Percentiles rank a stretch among this genome's conserved stretches.
Evolutionary conservation across 2,888 invertebrate genomes (phyloP).

Genomic region (Lithophane semibrunnea): DNA sequence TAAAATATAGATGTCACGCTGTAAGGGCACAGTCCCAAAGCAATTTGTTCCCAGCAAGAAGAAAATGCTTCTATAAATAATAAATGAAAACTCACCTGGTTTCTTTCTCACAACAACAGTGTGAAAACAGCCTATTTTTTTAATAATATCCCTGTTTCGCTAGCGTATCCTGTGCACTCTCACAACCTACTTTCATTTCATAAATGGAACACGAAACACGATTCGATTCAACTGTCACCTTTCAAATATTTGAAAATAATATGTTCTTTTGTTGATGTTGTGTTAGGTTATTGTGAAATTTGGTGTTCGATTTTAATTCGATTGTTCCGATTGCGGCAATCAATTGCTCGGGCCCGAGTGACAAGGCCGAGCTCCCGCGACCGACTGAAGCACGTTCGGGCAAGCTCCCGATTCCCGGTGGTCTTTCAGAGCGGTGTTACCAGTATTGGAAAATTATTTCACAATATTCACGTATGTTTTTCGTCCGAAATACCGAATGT

Average conservation of each 20-base stretch:
- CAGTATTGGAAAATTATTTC: conserved; percentile 68
- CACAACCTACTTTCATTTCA: conserved; percentile 74
- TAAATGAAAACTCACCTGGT: conserved; percentile 74
- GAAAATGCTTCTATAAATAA: conserved; percentile 70
- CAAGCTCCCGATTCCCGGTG: conserved; percentile 78
- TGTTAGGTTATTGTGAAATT: conserved; percentile 60
- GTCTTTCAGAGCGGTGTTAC: conserved; percentile 78
- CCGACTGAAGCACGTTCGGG: conserved; percentile 79
- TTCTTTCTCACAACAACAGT: conserved; percentile 69
- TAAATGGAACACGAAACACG: conserved; percentile 62
- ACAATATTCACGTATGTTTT: conserved; percentile 30
- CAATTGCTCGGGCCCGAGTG: conserved; percentile 62
- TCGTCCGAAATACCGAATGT: no score
- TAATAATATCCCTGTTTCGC: conserved; percentile 74
- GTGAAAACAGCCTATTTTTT: conserved; percentile 70
- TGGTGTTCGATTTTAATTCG: conserved; percentile 68
- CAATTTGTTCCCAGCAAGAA: conserved; percentile 60
- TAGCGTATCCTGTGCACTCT: conserved; percentile 71
- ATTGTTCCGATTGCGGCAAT: conserved; percentile 61
- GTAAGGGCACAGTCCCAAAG: conserved; percentile 36
- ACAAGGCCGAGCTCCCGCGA: conserved; percentile 78
- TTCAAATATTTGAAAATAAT: conserved; percentile 41
- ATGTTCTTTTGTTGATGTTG: conserved; percentile 53
- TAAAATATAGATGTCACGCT: conserved; percentile 38
- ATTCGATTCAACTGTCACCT: conserved; percentile 48